Evolutionary conservation across 2,888 invertebrate species (phyloP).

Genomic region (Theretra japonica): DNA sequence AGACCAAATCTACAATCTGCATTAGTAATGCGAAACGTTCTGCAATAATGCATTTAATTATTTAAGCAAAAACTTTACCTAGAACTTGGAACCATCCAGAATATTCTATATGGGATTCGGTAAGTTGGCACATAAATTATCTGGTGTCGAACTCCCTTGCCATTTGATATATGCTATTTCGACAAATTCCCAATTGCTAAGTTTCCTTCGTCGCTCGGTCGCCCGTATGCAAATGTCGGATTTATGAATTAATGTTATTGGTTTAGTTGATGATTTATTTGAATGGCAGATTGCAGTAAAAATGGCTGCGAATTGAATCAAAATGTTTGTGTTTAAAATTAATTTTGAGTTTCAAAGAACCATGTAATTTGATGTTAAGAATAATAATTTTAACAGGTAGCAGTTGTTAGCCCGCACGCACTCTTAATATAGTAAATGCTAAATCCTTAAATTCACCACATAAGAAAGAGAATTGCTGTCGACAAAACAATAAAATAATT

Average conservation of each 20-base stretch:
- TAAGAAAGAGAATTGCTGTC: too few species aligned
- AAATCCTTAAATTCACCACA: too few species aligned
- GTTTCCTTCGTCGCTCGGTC: not conserved
- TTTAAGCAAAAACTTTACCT: slow-evolving; percentile 14
- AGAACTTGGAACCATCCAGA: slow-evolving; percentile 8
- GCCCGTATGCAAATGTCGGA: slow-evolving; percentile 9
- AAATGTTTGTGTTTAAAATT: too few species aligned
- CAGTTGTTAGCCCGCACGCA: too few species aligned
- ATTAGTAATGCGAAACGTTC: not conserved
- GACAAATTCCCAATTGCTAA: slow-evolving; percentile 29
- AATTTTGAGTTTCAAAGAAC: too few species aligned
- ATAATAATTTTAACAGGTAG: too few species aligned
- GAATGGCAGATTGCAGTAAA: too few species aligned
- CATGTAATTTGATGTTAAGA: too few species aligned
- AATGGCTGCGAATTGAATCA: too few species aligned
- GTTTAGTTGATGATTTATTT: slow-evolving; percentile 10
- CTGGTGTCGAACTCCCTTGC: slow-evolving; percentile 30
- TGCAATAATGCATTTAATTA: slow-evolving; percentile 14
- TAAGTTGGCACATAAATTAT: slow-evolving; percentile 50
- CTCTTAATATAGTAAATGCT: too few species aligned
- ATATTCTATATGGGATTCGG: slow-evolving; percentile 11
- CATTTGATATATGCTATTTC: slow-evolving; percentile 44
- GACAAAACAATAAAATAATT: too few species aligned
- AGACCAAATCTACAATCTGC: not conserved
- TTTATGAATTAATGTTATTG: slow-evolving; percentile 12